Percentiles rank a stretch among this genome's conserved stretches.
These are phyloP conservation scores for Microdon myrmicae DNA, from an alignment of 2,888 invertebrate species.

Conservation along the genomic window DNA sequence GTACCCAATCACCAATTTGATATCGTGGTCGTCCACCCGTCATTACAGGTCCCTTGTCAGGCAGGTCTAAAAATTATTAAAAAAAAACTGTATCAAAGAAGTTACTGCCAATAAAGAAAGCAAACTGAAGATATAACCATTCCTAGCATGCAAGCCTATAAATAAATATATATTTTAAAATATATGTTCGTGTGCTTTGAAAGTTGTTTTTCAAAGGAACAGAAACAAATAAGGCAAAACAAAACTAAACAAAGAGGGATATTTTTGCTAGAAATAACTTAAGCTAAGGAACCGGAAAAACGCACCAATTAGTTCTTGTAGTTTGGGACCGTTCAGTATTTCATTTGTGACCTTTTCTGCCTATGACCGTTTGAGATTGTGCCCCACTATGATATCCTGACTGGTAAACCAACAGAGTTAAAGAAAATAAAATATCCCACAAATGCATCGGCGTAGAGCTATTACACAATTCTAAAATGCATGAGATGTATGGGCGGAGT, in stretches of 20 bases:
- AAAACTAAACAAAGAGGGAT: slow-evolving; percentile 1
- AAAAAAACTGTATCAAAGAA: slow-evolving; percentile 11
- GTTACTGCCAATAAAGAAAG: background rate
- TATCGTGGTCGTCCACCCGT: slow-evolving; percentile 71
- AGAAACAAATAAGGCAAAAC: background rate
- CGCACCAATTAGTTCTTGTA: slow-evolving; percentile 36
- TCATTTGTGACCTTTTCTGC: background rate
- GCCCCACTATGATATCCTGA: slow-evolving; percentile 7
- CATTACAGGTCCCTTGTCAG: slow-evolving; percentile 72
- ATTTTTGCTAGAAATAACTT: background rate
- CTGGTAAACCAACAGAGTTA: too few relatives aligned
- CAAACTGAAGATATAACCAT: background rate
- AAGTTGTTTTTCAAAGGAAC: background rate
- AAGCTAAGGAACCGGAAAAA: slow-evolving; percentile 14
- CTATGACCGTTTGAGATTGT: slow-evolving; percentile 5
- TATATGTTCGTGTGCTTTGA: slow-evolving; percentile 2
- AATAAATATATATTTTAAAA: background rate
- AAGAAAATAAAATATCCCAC: background rate
- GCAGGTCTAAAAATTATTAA: slow-evolving; percentile 67
- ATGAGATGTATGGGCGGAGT: background rate
- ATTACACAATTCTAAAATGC: slow-evolving; percentile 4
- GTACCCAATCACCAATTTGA: slow-evolving; percentile 71
- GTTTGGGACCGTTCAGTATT: slow-evolving; percentile 8
- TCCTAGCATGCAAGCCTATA: background rate
- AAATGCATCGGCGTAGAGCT: background rate